A percentile compares a stretch with the other conserved stretches of the same genome.
These are phyloP conservation scores for Neocrepidodera transversa DNA, from an alignment of 2,888 invertebrate genomes.

Conservation along the genomic window DNA sequence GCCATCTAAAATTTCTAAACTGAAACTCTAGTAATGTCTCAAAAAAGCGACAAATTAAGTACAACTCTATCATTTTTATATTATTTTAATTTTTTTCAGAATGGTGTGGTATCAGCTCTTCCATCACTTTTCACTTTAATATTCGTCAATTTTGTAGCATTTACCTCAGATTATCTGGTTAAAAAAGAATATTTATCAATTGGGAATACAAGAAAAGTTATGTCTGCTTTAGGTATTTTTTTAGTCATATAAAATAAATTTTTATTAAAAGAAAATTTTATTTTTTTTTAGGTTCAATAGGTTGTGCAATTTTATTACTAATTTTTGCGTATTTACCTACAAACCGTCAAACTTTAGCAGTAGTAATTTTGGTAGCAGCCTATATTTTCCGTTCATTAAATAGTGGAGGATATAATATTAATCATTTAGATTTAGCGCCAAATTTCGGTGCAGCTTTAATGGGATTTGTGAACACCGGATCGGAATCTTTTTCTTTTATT, in stretches of 20 bases:
- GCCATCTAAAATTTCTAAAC: too few relatives aligned
- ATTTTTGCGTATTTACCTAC: neutral
- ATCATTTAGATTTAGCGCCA: conserved; percentile 18
- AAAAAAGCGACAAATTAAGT: too few relatives aligned
- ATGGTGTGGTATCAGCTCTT: conserved; percentile 70
- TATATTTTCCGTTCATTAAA: neutral
- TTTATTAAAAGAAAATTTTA: too few relatives aligned
- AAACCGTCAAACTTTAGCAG: neutral
- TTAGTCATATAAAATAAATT: too few relatives aligned
- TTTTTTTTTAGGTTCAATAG: neutral
- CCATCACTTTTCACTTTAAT: conserved; percentile 46
- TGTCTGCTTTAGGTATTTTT: conserved; percentile 9
- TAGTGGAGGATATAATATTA: conserved; percentile 6
- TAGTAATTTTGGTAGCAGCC: neutral
- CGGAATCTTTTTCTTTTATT: conserved; percentile 7
- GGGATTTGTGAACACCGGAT: conserved; percentile 4
- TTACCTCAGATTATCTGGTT: neutral
- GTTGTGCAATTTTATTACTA: neutral
- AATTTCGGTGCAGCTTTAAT: conserved; percentile 7
- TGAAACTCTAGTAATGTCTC: too few relatives aligned
- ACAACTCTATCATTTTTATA: too few relatives aligned
- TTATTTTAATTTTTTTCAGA: conserved; percentile 61
- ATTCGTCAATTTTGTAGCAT: neutral
- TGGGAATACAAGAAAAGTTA: conserved; percentile 4
- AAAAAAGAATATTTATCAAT: conserved; percentile 5